Percentiles rank a stretch among this genome's conserved stretches.
Evolutionary conservation across 2,888 invertebrate genomes (phyloP).

Genomic region (Carabus problematicus): DNA sequence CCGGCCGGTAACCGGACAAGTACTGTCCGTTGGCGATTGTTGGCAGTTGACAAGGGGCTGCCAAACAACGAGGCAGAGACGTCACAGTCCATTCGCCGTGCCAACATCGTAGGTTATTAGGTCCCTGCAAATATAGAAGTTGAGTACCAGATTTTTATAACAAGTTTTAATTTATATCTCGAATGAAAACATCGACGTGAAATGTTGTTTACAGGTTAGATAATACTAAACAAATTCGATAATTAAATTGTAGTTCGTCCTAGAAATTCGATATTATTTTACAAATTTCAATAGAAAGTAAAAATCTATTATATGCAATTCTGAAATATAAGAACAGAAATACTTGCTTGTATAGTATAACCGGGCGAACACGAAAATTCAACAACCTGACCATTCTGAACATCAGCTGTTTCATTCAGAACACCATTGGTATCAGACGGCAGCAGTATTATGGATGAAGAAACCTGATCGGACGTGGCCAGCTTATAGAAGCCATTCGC

Average conservation of each 20-base stretch:
- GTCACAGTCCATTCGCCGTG: constrained; percentile 84
- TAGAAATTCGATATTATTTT: no score
- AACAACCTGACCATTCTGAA: constrained; percentile 75
- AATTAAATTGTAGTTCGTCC: no score
- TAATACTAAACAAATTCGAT: no score
- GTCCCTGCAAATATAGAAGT: constrained; percentile 64
- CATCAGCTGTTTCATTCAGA: constrained; percentile 66
- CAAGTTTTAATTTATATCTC: no score
- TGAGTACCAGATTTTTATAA: no score
- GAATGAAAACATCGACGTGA: no score
- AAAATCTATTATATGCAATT: no score
- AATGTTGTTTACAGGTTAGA: no score
- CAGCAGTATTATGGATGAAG: constrained; percentile 43
- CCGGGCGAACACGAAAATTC: constrained; percentile 80
- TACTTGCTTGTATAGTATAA: constrained; percentile 64
- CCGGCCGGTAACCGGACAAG: constrained; percentile 78
- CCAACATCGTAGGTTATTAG: constrained; percentile 77
- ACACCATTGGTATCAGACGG: constrained; percentile 61
- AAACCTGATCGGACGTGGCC: constrained; percentile 57
- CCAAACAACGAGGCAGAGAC: constrained; percentile 77
- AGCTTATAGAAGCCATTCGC: constrained; percentile 73
- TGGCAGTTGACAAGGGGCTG: constrained; percentile 77
- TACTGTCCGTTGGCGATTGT: constrained; percentile 73
- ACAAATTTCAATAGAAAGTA: no score
- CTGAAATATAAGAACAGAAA: not conserved